Conservation (phyloP, 1,140 invertebrate species). For the Tribolium madens region DNA sequence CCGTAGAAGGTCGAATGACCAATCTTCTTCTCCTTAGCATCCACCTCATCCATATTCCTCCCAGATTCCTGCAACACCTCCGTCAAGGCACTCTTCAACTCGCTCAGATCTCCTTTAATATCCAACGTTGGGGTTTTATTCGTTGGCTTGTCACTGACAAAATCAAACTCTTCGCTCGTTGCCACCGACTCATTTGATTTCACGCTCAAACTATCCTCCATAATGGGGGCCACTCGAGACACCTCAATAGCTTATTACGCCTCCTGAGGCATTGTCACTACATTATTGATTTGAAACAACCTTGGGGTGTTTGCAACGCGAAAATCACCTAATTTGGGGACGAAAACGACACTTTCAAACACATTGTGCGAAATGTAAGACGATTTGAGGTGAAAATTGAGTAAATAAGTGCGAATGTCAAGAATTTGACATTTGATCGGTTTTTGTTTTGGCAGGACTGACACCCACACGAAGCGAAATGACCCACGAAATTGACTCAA, state of each 20-base stretch:
- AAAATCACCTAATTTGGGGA: no score
- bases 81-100: conserved; percentile 79
- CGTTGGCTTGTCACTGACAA: conserved; percentile 74
- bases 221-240: conserved; percentile 64
- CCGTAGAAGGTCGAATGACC: conserved; percentile 68
- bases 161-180: conserved; percentile 88
- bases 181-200: conserved; percentile 86
- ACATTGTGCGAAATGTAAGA: background rate
- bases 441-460: conserved; percentile 4
- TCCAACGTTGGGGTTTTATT: conserved; percentile 76
- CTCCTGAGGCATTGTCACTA: background rate
- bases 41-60: conserved; percentile 56
- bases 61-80: conserved; percentile 75
- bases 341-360: background rate
- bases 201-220: conserved; percentile 83
- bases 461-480: background rate
- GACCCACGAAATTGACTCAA: background rate
- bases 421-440: background rate
- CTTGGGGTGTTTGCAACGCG: no score
- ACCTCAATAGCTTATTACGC: background rate
- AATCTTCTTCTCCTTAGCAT: conserved; percentile 59
- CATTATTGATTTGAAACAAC: background rate
- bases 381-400: no score
- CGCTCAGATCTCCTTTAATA: conserved; percentile 80
- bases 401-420: conserved; percentile 2